Conservation (phyloP, 2,113 vertebrate genomes). For the Nymphicus hollandicus region DNA sequence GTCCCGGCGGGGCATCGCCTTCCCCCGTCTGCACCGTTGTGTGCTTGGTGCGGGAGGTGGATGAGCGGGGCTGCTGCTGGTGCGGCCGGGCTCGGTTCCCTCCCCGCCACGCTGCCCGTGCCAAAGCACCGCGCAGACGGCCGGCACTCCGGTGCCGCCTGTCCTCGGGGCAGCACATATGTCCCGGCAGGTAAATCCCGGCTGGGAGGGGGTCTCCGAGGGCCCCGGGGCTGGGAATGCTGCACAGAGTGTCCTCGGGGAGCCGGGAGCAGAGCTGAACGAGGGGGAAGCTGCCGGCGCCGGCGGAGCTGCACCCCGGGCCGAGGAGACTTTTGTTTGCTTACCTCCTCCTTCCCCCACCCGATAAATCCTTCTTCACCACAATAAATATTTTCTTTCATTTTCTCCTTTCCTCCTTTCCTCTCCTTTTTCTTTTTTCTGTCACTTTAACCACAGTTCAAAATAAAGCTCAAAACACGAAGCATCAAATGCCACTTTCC, state of each 20-base stretch:
- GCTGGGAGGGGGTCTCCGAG: not conserved
- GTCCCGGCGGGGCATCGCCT: not conserved
- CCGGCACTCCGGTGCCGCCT: not conserved
- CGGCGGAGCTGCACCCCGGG: not conserved
- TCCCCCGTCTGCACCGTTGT: not conserved
- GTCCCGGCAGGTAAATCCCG: not conserved
- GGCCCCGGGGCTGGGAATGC: not conserved
- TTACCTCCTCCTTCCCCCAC: fast-evolving
- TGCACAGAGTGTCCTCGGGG: too few relatives aligned
- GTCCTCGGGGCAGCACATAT: not conserved
- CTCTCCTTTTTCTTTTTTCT: not conserved
- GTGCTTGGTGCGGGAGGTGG: not conserved
- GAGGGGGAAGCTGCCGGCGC: not conserved
- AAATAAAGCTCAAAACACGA: not conserved
- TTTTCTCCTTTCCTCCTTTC: fast-evolving
- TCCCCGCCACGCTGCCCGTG: not conserved
- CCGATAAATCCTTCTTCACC: not conserved
- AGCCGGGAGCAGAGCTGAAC: not conserved
- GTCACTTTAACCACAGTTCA: not conserved
- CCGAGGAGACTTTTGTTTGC: not conserved
- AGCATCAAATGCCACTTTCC: not conserved
- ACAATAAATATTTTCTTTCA: not conserved
- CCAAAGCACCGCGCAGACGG: not conserved
- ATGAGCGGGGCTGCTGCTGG: not conserved
- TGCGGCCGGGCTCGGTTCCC: not conserved